Base-by-base conservation (phyloP, 2,797 vertebrate genomes). In the Urosaurus nigricauda region DNA sequence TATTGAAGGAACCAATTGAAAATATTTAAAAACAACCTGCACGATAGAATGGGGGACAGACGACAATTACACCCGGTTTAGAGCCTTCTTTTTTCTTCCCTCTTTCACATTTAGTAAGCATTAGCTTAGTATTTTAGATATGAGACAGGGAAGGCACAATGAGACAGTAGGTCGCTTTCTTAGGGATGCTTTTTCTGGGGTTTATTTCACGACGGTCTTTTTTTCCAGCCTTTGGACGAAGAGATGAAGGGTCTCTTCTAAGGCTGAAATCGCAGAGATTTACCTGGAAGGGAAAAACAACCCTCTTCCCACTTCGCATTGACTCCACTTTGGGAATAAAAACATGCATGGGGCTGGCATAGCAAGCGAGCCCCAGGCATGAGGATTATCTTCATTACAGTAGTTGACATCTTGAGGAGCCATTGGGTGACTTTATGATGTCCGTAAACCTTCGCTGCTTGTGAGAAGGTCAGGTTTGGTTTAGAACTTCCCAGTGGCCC, bases 401-500 rank as follows among this genome's bases (percentile, higher is more conserved):
- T 53, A 32, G 79, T 12, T 86, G 71, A 93, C 80, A 90, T 94
- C 91, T 86, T 91, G 87, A 63, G 17, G 73, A 89, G 88, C 4
- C 40, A 7, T 75, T 37, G 8, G 9, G 47, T 82, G 86, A 78
- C 91, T 63, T 58, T 92, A 73, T 68, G 83, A 84, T 94, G 81
- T 92, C 79, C 86, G 84, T 79, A 4, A 87, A 24, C 91, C 85
- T 92, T 94, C 90, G 90, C 88, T 5, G 70, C 83, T 11, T 74
- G 89, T 90, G 85, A 87, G 89, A 80, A 75, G 79, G 92, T 91
- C 86, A 92, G 92, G 84, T 85, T n/a, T 91, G 87, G 93, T 94
- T 94, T 92, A 94, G 56, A 86, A 85, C 87, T 94, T 92, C 91
- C 65, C 58, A 91, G 73, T 89, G 93, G 92, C 92, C 93, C 92